Evolutionary conservation across 2,888 invertebrate genomes (phyloP).

Genomic region (Thereva unica): DNA sequence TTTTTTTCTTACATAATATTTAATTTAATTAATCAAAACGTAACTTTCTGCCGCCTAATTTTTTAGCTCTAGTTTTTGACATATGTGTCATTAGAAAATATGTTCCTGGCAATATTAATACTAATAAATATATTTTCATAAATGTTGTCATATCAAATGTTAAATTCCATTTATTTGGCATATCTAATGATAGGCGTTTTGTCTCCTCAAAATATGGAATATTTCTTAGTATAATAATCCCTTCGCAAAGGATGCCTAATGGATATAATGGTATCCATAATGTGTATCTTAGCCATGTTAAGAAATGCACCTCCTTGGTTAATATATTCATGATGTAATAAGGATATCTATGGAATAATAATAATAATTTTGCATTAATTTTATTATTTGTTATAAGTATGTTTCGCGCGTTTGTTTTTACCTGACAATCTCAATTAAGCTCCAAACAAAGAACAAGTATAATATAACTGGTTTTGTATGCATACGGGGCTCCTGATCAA

Average conservation of each 20-base stretch:
- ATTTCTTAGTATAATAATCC: slow-evolving; percentile 77
- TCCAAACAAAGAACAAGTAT: slow-evolving; percentile 85
- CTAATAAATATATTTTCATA: slow-evolving; percentile 75
- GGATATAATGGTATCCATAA: slow-evolving; percentile 95
- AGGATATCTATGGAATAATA: slow-evolving; percentile 71
- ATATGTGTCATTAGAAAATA: slow-evolving; percentile 83
- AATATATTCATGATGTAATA: slow-evolving; percentile 85
- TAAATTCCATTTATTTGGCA: slow-evolving; percentile 87
- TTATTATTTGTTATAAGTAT: neutral
- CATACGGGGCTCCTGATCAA: slow-evolving; percentile 83
- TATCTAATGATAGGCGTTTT: slow-evolving; percentile 68
- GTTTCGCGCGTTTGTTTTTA: slow-evolving; percentile 51
- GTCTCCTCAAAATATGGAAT: slow-evolving; percentile 91
- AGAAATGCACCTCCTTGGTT: slow-evolving; percentile 69
- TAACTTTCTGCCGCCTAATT: slow-evolving; percentile 61
- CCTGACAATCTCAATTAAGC: slow-evolving; percentile 81
- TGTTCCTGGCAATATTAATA: slow-evolving; percentile 76
- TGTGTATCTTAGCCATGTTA: slow-evolving; percentile 93
- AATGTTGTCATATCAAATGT: slow-evolving; percentile 83
- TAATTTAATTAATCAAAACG: slow-evolving; percentile 17
- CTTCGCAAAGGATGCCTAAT: slow-evolving; percentile 84
- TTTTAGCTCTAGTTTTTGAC: slow-evolving; percentile 73
- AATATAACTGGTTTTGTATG: slow-evolving; percentile 86
- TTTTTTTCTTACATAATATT: neutral
- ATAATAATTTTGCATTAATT: neutral